Base-by-base conservation (phyloP, 1,140 invertebrate genomes). In the Oppia nitens region DNA sequence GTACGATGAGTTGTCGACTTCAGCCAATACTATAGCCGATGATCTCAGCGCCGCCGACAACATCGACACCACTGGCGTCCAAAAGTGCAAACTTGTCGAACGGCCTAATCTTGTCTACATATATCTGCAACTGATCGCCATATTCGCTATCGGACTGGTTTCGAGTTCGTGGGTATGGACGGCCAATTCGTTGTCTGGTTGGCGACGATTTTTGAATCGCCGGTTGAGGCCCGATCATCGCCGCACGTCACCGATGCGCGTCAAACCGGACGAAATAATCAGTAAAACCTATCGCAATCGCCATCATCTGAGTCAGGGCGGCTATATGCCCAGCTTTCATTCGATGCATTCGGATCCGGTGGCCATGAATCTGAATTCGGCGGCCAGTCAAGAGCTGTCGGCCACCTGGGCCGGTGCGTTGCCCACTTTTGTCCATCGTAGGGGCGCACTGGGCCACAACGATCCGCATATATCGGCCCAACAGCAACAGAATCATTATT, bases 121-220 rank as follows among this genome's bases (percentile, higher is more conserved):
- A 57, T 83, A 90, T 67, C 68, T 90, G 47, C 85, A 90, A 68
- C 72, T 93, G 60, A 68, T 92, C 50, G 78, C 84, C 49, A 77
- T 85, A 28, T 93, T 93, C 73, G 81, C 81, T 56, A 78, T 81
- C 50, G 87, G 87, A 27, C 78, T 89, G 59, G 74, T 85, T n/a
- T 88, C 92, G 83, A 86, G 87, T 3, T 86, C 84, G 2, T 94
- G 87, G 87, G 84, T 87, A 24, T 93, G 87, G 86, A 93, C 85
- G 27, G 76, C 78, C 40, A 82, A 84, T 23, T 86, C 87, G 0
- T 68, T 85, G 1, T 78, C 83, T 60, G 81, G 82, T 0, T 95
- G 90, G 90, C 79, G 79, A 55, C 75, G 86, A 63, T 89, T 86
- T 69, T 74, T 91, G 27, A 77, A 79, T 70, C 83, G 82, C 85